phyloP scores from a whole-genome alignment of 2,113 vertebrate genomes.

The Oplegnathus fasciatus region DNA sequence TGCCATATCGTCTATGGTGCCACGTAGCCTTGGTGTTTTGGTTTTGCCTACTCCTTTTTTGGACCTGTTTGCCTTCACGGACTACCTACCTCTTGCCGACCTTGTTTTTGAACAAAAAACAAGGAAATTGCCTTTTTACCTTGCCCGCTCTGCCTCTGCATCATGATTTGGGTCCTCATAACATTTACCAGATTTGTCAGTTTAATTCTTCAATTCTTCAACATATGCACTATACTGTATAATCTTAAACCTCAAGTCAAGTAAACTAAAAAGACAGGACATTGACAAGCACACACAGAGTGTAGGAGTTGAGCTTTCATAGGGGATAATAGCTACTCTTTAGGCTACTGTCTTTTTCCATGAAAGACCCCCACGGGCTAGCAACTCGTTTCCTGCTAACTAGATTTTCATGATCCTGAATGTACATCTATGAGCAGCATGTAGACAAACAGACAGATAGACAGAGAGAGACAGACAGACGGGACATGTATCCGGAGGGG shows the following conservation, averaged over 20 bases:
- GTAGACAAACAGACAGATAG: slow-evolving; percentile 65
- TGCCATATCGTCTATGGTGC: neutral
- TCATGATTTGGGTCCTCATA: neutral
- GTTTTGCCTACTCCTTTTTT: neutral
- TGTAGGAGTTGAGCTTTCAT: slow-evolving; percentile 27
- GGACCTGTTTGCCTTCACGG: neutral
- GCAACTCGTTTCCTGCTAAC: slow-evolving; percentile 43
- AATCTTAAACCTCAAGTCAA: neutral
- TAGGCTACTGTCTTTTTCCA: slow-evolving; percentile 33
- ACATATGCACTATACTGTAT: neutral
- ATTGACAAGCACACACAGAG: neutral
- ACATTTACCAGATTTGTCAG: neutral
- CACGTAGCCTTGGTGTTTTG: neutral
- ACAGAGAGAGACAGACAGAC: slow-evolving; percentile 65
- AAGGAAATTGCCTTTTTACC: neutral
- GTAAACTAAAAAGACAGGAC: slow-evolving; percentile 5
- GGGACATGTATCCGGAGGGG: slow-evolving; percentile 74
- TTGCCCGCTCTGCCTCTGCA: neutral
- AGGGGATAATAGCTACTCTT: slow-evolving; percentile 48
- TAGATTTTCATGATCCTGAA: slow-evolving; percentile 54
- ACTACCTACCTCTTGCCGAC: slow-evolving; percentile 26
- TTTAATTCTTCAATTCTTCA: neutral
- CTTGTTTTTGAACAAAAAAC: neutral
- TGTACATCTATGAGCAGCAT: slow-evolving; percentile 46
- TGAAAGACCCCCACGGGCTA: slow-evolving; percentile 34